phyloP scores from a whole-genome alignment of 23 tunicate genomes.

The Halocynthia roretzi region DNA sequence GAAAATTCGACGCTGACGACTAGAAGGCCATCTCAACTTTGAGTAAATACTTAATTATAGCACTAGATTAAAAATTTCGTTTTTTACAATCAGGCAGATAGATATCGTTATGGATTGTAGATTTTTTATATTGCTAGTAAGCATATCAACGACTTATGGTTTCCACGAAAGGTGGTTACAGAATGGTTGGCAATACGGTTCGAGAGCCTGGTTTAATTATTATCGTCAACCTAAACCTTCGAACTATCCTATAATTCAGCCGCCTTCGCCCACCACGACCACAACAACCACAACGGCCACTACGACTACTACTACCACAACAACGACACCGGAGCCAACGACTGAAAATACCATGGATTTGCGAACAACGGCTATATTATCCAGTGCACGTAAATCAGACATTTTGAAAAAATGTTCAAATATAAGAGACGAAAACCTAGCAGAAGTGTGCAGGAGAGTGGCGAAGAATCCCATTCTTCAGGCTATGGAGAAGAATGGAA shows the following conservation, averaged over 20 bases:
- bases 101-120: too few relatives aligned
- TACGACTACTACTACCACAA: background rate
- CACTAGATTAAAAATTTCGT: too few relatives aligned
- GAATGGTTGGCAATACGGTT: too few relatives aligned
- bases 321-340: background rate
- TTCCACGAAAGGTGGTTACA: too few relatives aligned
- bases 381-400: conserved; percentile 2
- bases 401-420: conserved; percentile 5
- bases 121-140: too few relatives aligned
- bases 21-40: too few relatives aligned
- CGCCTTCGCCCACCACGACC: background rate
- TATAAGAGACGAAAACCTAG: background rate
- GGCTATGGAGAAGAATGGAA: background rate
- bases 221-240: too few relatives aligned
- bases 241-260: background rate
- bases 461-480: conserved; percentile 19
- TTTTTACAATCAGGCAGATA: too few relatives aligned
- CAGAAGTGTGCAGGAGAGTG: conserved; percentile 12
- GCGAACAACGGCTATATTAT: background rate
- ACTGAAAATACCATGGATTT: background rate
- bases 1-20: too few relatives aligned
- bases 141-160: too few relatives aligned
- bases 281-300: background rate
- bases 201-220: too few relatives aligned
- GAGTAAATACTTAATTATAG: too few relatives aligned